Evolutionary conservation across 2,797 vertebrate species (phyloP), one percentile per base, ranked within the genome.

Genomic region (Anguilla pacifica): DNA sequence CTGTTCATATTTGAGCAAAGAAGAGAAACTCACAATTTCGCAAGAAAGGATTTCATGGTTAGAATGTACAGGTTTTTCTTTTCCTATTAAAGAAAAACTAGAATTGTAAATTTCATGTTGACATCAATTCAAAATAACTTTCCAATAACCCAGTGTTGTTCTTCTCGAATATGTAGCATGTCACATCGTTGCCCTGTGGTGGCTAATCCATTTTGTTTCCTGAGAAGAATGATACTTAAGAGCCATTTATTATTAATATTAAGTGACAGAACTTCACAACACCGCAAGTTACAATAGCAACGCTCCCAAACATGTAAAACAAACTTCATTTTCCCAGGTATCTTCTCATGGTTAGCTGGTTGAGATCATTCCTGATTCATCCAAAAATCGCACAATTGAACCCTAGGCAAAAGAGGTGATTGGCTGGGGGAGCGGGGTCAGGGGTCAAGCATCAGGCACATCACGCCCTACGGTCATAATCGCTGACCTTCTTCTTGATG

Each of bases 401-500:
- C 64, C 22, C n/a, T 43, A 10, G 55, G 17, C 88, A 70, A 57
- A 79, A 28, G 39, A 39, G 2, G 51, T 31, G 46, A 57, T 28
- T 59, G 15, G 25, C 28, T 57, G 53, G 17, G 57, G n/a, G 46
- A 39, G 2, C 55, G 19, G 39, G 9, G 35, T 46, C n/a, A 49
- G 83, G 49, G 83, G 46, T 86, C 25, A 77, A 51, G 67, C 74
- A 43, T 85, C 72, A 87, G 67, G 86, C 67, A 87, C 13, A 83
- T 96, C 91, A 97, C 0, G 92, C 92, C 79, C 96, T 92, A 11
- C 87, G 93, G 87, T 98, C 98, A 11, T 97, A 98, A 72, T 98
- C 95, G 15, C 93, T 96, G 92, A 98, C 96, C 95, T 95, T 97
- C 89, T 89, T 95, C 94, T 98, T 98, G 93, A 98, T 96, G 90